A percentile compares a stretch with the other conserved stretches of the same genome.
Conservation (phyloP, 2,888 invertebrate genomes). For the Caenorhabditis sulstoni region DNA sequence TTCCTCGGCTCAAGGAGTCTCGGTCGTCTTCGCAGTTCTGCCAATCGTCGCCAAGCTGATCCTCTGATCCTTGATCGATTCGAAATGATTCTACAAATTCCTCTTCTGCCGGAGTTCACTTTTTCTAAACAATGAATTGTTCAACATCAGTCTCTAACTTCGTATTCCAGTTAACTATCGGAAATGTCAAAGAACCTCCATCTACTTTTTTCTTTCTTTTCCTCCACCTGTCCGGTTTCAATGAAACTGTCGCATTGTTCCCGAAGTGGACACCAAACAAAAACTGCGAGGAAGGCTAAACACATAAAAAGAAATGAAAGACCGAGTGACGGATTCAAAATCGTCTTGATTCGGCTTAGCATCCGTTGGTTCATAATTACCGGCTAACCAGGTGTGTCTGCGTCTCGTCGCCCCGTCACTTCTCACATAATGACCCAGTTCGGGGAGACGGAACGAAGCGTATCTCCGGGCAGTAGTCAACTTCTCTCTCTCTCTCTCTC, state of each 20-base stretch:
- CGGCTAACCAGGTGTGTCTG: constrained; percentile 37
- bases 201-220: neutral
- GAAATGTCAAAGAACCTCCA: no score
- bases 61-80: no score
- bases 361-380: constrained; percentile 40
- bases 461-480: constrained; percentile 31
- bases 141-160: no score
- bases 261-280: constrained; percentile 50
- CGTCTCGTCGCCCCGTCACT: constrained; percentile 20
- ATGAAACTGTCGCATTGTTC: neutral
- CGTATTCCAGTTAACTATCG: no score
- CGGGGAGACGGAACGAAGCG: constrained; percentile 32
- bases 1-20: neutral
- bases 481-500: neutral
- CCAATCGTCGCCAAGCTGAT: neutral
- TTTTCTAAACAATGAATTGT: no score
- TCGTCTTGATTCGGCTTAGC: constrained; percentile 36
- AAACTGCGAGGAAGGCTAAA: constrained; percentile 30
- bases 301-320: constrained; percentile 18
- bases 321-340: constrained; percentile 4
- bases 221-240: neutral
- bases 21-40: neutral
- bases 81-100: no score
- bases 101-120: no score
- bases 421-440: constrained; percentile 54